Evolutionary conservation across 2,888 invertebrate species (phyloP).

Genomic region (Bimastos eiseni): DNA sequence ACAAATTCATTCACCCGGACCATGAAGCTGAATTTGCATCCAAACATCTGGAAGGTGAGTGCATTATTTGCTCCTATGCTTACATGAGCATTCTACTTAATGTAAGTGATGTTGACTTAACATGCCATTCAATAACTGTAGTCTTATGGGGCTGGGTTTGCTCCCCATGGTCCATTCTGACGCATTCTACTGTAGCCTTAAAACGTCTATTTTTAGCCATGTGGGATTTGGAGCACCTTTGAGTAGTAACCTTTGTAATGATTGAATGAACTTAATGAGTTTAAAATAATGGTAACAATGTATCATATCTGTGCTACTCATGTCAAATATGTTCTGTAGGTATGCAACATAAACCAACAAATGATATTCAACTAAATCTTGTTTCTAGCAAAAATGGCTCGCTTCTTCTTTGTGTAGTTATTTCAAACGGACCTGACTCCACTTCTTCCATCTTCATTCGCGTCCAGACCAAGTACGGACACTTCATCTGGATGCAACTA

Average conservation of each 20-base stretch:
- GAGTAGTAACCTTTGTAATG: too few species aligned
- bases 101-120: too few species aligned
- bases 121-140: too few species aligned
- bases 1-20: slow-evolving; percentile 32
- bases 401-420: not conserved
- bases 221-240: too few species aligned
- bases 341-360: not conserved
- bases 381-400: not conserved
- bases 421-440: not conserved
- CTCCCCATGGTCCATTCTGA: too few species aligned
- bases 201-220: too few species aligned
- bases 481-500: slow-evolving; percentile 27
- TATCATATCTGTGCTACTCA: not conserved
- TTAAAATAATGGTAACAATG: too few species aligned
- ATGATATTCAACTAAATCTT: not conserved
- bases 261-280: too few species aligned
- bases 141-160: too few species aligned
- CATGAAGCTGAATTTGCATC: slow-evolving; percentile 21
- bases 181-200: too few species aligned
- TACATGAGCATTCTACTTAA: too few species aligned
- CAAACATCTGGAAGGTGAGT: slow-evolving; percentile 33
- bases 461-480: slow-evolving; percentile 29
- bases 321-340: not conserved
- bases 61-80: too few species aligned
- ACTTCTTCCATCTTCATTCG: slow-evolving; percentile 21